A percentile compares a stretch with the other conserved stretches of the same genome.
Evolutionary conservation across 2,113 vertebrate genomes (phyloP).

Genomic region (Collichthys lucidus): DNA sequence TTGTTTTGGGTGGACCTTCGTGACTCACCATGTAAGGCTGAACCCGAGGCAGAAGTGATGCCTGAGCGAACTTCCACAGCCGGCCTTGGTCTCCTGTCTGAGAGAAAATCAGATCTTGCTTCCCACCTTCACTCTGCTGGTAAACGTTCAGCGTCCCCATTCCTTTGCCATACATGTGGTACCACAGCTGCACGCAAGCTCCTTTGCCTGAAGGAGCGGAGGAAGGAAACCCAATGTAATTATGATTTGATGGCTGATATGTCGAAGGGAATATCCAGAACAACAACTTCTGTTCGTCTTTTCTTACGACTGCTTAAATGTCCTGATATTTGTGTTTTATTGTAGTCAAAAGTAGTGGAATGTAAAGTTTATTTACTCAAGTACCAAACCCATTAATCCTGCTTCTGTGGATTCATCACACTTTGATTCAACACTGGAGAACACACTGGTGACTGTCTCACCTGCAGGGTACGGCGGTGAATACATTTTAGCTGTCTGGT

Average conservation of each 20-base stretch:
- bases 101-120: conserved; percentile 71
- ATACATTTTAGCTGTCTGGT: conserved; percentile 76
- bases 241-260: not conserved
- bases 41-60: conserved; percentile 58
- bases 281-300: no score
- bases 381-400: no score
- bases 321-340: no score
- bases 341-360: no score
- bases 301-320: no score
- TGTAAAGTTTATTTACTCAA: no score
- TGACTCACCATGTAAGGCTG: conserved; percentile 78
- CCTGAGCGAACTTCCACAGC: conserved; percentile 79
- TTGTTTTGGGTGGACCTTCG: not conserved
- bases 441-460: conserved; percentile 45
- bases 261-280: not conserved
- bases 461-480: conserved; percentile 76
- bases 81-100: conserved; percentile 75
- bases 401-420: no score
- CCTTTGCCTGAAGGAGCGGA: conserved; percentile 66
- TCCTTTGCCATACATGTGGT: conserved; percentile 79
- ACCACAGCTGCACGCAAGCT: conserved; percentile 82
- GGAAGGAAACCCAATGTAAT: not conserved
- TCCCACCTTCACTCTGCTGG: conserved; percentile 64
- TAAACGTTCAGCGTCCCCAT: conserved; percentile 79
- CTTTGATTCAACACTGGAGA: not conserved